Base-by-base conservation (phyloP, 2,113 vertebrate genomes). In the Paratilapia polleni region DNA sequence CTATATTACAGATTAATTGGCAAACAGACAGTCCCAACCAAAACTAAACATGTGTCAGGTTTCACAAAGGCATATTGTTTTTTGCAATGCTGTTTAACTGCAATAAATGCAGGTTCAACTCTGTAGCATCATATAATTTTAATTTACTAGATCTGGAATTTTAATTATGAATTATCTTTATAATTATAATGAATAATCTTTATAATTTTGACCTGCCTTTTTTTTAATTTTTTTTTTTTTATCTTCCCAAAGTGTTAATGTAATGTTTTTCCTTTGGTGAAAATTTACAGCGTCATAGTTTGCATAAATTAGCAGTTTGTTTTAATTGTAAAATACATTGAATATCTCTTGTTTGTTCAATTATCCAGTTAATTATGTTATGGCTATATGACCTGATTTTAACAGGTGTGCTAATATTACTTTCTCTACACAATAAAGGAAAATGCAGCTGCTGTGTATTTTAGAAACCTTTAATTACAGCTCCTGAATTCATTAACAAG, bases 381-480 rank as follows among this genome's bases (percentile, higher is more conserved):
- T 54, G 26, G 26, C 20, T 9, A n/a, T n/a, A 73, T 1, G 47
- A 34, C 26, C 68, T 54, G 68, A 68, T 22, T 68, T 68, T 28
- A 68, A 22, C 64, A 28, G 41, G 26, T 54, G 1, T n/a, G 68
- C 66, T 49, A 3, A 24, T 52, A 52, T 11, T 73, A 8, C 68
- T 73, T n/a, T 54, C 19, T n/a, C 24, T 73, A 20, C 47, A 73
- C 0, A 11, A 9, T n/a, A 19, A 8, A 73, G 24, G 26, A 49
- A 3, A 28, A 19, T 0, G 7, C 12, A 20, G 24, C 17, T 31
- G 26, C 47, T 34, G 20, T 73, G 26, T 9, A 0, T 52, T 73
- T 52, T 8, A 31, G 66, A 52, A 73, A 28, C 13, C 47, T 52
- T 54, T 52, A 73, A 31, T 31, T 52, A 54, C 13, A 28, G 6